A percentile compares a stretch with the other conserved stretches of the same genome.
Evolutionary conservation across 2,888 invertebrate genomes (phyloP).

Genomic region (Trichopria drosophilae): DNA sequence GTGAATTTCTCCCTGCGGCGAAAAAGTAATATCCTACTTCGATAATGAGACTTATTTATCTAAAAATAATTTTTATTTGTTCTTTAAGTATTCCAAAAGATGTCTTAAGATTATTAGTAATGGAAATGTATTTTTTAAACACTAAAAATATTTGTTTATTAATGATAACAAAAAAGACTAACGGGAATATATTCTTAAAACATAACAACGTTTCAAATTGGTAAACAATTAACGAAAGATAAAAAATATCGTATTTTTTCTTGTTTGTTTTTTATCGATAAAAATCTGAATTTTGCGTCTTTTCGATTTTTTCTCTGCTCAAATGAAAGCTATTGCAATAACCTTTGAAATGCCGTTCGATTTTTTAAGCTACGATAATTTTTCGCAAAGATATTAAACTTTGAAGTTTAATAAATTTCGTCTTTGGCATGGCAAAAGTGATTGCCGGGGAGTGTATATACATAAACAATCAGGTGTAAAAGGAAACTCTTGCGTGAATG

Average conservation of each 20-base stretch:
- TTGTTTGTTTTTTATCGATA: conserved; percentile 8
- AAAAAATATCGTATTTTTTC: conserved; percentile 23
- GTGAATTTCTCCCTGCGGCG: conserved; percentile 6
- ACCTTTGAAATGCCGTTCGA: no score
- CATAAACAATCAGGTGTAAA: conserved; percentile 14
- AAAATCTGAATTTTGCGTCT: no score
- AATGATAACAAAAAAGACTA: conserved; percentile 17
- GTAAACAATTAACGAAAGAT: conserved; percentile 6
- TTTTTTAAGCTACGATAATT: no score
- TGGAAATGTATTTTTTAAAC: conserved; percentile 7
- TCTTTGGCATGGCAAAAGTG: no score
- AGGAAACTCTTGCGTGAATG: conserved; percentile 20
- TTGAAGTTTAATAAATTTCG: no score
- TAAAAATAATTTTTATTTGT: conserved; percentile 13
- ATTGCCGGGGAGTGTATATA: conserved; percentile 1
- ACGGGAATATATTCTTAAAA: conserved; percentile 15
- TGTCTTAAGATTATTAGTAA: conserved; percentile 7
- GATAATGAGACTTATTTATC: conserved; percentile 9
- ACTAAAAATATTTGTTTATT: conserved; percentile 4
- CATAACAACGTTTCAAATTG: conserved; percentile 11
- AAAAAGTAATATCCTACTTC: conserved; percentile 10
- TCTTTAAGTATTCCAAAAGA: conserved; percentile 3
- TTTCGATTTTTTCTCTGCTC: no score
- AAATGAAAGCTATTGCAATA: no score
- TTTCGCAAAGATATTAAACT: no score